Evolutionary conservation across 2,888 invertebrate genomes (phyloP), one percentile per base, ranked within the genome.

Genomic region (Blomia tropicalis): DNA sequence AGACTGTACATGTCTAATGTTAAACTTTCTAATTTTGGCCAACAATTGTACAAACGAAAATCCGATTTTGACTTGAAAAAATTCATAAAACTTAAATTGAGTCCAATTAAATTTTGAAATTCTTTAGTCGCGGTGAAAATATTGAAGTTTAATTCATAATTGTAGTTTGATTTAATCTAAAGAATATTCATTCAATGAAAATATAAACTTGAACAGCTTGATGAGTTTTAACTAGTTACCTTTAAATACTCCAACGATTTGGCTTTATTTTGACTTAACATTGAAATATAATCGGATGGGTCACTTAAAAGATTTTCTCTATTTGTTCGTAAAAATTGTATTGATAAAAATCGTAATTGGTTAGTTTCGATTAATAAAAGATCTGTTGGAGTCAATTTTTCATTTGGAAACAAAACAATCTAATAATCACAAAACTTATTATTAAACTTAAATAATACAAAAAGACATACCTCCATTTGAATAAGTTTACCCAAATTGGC

Each of bases 41-140:
- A 56, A 27, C 29, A 56, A 36, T 36, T 36, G 25, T 36, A 11
- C n/a, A 56, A 19, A 4, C 29, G 25, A 36, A 19, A 56, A 19
- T 56, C 29, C 2, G n/a, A 22, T 19, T 2, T 2, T 29, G 27
- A 2, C 11, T 56, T 3, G 23, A 29, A 29, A 36, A 27, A 56
- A 19, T 27, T 56, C 56, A 56, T 56, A 31, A 56, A 36, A 36
- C 29, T 36, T 14, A 56, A 31, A 36, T 56, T 56, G 2, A 56
- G 4, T 23, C 30, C 31, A 19, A 22, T 5, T 31, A 56, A 36
- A 31, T 56, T 30, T 19, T 31, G 11, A n/a, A 56, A 36, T 36
- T 31, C 14, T 36, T 56, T 56, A 11, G 19, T 23, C 23, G n/a
- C 25, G 11, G 14, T 14, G 23, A 56, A 4, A n/a, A 56, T 19